These are phyloP conservation scores for Falcunculus frontatus DNA, from an alignment of 2,113 vertebrate species.

Conservation along the genomic window DNA sequence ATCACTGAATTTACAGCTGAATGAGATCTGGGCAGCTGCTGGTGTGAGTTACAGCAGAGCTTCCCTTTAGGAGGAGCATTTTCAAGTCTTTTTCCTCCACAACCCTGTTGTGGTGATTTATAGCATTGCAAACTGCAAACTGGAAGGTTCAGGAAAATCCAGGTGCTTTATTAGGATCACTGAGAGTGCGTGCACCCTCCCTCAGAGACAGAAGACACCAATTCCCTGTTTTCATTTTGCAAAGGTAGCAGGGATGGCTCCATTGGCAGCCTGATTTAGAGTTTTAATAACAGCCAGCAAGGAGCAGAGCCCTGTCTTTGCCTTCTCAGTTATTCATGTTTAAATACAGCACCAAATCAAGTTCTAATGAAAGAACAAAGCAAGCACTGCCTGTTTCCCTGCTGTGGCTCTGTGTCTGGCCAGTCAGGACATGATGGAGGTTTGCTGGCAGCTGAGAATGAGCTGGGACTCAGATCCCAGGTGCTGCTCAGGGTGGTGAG, in stretches of 20 bases:
- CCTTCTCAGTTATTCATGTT: not conserved
- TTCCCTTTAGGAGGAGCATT: not conserved
- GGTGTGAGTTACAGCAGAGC: not conserved
- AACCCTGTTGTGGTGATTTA: not conserved
- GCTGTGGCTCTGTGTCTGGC: not conserved
- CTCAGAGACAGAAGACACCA: not conserved
- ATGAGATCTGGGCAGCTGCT: not conserved
- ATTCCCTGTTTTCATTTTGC: not conserved
- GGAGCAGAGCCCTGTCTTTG: not conserved
- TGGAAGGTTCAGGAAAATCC: not conserved
- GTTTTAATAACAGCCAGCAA: not conserved
- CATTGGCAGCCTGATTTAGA: not conserved
- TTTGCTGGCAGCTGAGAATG: not conserved
- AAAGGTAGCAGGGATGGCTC: not conserved
- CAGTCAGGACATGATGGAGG: not conserved
- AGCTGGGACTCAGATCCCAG: not conserved
- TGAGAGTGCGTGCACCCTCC: not conserved
- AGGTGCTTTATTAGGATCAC: not conserved
- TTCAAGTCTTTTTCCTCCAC: not conserved
- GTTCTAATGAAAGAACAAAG: not conserved
- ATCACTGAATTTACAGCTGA: not conserved
- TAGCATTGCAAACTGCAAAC: not conserved
- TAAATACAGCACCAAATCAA: not conserved
- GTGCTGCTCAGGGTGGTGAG: not conserved
- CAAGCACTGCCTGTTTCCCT: not conserved